Evolutionary conservation across 2,888 invertebrate genomes (phyloP), one percentile per base, ranked within the genome.

Genomic region (Coenonympha arcania): DNA sequence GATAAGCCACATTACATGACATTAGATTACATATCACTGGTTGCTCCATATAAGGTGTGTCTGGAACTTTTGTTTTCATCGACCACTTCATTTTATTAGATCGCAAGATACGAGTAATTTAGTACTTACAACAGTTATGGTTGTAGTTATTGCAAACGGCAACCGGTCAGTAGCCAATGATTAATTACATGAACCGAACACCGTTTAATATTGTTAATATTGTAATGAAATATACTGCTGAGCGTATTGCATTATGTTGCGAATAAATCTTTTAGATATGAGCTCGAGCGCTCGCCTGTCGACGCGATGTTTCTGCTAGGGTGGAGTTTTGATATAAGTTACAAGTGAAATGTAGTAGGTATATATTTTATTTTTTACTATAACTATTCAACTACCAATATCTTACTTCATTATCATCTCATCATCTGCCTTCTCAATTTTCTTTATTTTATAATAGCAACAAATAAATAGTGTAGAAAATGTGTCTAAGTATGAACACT

Each of bases 121-220:
- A 16, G 41, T 28, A n/a, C 31, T 31, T 43, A 31, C 43, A 43
- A 28, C 19, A 18, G 28, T 41, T 28, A 20, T 4, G 31, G n/a
- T 4, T 22, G 13, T 11, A 33, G 19, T 31, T 43, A n/a, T 33
- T 43, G 2, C 18, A 18, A 18, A 28, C 39, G 24, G 19, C 18
- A 3, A 18, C 28, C 31, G 43, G 15, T 31, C 33, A 31, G 31
- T 30, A 43, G 31, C 43, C 13, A 15, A 19, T 31, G 42, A 43
- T 43, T 43, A 31, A 43, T 43, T 43, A 15, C 43, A 22, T 9
- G 31, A 31, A 33, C 15, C n/a, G 15, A 20, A 43, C 42, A n/a
- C 30, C 20, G 22, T 22, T 43, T 43, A 43, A 39, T 43, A 31
- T 22, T 31, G 43, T 20, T 43, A 43, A 39, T 43, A 31, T 22